Percentiles rank a stretch among this genome's conserved stretches.
phyloP scores from a whole-genome alignment of 2,888 invertebrate species.

The Melanargia galathea region DNA sequence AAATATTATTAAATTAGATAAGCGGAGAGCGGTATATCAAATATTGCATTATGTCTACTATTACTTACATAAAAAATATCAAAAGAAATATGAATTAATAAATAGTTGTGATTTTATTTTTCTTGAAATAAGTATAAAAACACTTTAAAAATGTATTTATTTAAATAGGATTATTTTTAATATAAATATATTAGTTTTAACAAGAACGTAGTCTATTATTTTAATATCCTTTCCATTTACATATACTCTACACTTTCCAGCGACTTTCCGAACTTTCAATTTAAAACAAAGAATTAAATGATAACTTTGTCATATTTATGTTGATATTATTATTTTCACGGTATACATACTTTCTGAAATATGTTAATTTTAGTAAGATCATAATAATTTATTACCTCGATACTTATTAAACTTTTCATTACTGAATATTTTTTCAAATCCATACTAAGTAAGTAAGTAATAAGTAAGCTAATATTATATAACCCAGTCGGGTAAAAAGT shows the following conservation, averaged over 20 bases:
- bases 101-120: slow-evolving; percentile 27
- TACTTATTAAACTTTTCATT: neutral
- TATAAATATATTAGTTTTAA: slow-evolving; percentile 30
- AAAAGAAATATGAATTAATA: slow-evolving; percentile 13
- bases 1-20: slow-evolving; percentile 34
- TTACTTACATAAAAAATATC: slow-evolving; percentile 23
- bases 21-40: slow-evolving; percentile 16
- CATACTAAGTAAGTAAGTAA: too few species aligned
- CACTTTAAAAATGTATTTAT: slow-evolving; percentile 17
- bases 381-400: neutral
- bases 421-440: too few species aligned
- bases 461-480: too few species aligned
- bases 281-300: too few species aligned
- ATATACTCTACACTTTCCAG: too few species aligned
- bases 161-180: slow-evolving; percentile 30
- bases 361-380: neutral
- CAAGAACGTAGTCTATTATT: slow-evolving; percentile 15
- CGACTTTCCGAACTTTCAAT: too few species aligned
- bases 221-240: neutral
- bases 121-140: slow-evolving; percentile 23
- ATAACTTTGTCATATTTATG: neutral
- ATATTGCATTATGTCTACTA: slow-evolving; percentile 23
- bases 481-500: too few species aligned
- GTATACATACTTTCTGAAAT: neutral
- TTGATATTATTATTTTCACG: too few species aligned